These are phyloP conservation scores for Drosophila atroscutellata DNA, from an alignment of 2,888 invertebrate species.

Conservation along the genomic window DNA sequence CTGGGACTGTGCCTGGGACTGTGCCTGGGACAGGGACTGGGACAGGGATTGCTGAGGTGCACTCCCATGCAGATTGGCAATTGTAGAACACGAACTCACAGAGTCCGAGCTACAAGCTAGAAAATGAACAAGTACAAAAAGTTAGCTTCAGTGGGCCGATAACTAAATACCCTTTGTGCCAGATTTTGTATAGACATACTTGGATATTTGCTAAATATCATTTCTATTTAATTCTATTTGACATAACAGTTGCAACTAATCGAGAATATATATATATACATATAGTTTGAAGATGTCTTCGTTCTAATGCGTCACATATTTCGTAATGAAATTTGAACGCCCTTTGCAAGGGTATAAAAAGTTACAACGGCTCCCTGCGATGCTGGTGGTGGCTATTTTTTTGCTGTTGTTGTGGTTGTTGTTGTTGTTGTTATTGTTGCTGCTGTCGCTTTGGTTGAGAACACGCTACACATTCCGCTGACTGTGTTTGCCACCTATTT, in stretches of 20 bases:
- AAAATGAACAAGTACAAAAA: constrained; percentile 2
- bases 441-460: constrained; percentile 50
- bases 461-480: constrained; percentile 70
- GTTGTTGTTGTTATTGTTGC: constrained; percentile 27
- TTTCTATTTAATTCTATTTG: not conserved
- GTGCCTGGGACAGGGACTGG: constrained; percentile 4
- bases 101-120: constrained; percentile 6
- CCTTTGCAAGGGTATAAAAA: constrained; percentile 12
- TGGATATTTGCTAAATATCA: not conserved
- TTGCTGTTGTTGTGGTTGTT: constrained; percentile 23
- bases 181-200: not conserved
- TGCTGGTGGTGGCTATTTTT: constrained; percentile 39
- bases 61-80: constrained; percentile 66
- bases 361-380: constrained; percentile 42
- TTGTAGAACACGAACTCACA: constrained; percentile 59
- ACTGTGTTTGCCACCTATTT: constrained; percentile 76
- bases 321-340: not conserved
- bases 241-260: not conserved
- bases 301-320: not conserved
- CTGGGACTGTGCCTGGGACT: constrained; percentile 13
- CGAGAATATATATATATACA: not conserved
- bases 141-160: not conserved
- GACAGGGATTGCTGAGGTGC: not conserved
- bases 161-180: constrained; percentile 2
- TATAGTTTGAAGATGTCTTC: not conserved